Evolutionary conservation across 2,113 vertebrate species (phyloP), one percentile per base, ranked within the genome.

Genomic region (Ptyas mucosa): DNA sequence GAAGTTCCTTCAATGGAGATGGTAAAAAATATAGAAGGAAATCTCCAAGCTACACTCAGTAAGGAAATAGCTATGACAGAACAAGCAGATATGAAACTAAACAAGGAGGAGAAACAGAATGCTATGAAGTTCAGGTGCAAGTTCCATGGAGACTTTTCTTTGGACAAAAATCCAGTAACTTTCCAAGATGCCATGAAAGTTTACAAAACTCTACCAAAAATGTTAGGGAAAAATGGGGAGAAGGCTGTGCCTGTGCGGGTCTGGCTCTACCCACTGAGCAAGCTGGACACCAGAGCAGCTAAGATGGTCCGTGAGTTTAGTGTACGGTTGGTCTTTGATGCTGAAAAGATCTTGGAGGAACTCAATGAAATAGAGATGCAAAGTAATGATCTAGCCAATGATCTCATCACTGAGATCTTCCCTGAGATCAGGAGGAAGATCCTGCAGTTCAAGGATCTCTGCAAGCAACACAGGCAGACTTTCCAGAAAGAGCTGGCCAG

Each of bases 201-300:
- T 15, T 98, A 96, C 23, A 75, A 94, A 86, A 95, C 69, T 15
- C 96, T 98, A 7, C 96, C 97, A 11, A 54, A 14, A 20, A 0
- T 95, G 24, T 89, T 97, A 23, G 96, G 97, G 49, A 1, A 11
- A 1, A 55, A 94, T 0, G 94, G 94, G 23, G 94, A 97, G 69
- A 95, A 97, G 0, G 94, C 95, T 1, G 94, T 98, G 14, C 97
- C 98, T 64, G 0, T 97, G n/a, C 96, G n/a, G 58, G 97, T 97
- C 55, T 57, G 55, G 55, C 55, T 57, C 55, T 57, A 23, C 55
- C 55, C 55, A 0, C 21, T 57, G 55, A 57, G 7, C 55, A 23
- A 57, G 20, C 55, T 57, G 55, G 55, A 23, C 20, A 2, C 1
- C 21, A 21, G 8, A 58, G 97, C 97, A 24, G 95, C 96, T 0